These are phyloP conservation scores for Neoitamus cyanurus DNA, from an alignment of 2,888 invertebrate species.

Conservation along the genomic window DNA sequence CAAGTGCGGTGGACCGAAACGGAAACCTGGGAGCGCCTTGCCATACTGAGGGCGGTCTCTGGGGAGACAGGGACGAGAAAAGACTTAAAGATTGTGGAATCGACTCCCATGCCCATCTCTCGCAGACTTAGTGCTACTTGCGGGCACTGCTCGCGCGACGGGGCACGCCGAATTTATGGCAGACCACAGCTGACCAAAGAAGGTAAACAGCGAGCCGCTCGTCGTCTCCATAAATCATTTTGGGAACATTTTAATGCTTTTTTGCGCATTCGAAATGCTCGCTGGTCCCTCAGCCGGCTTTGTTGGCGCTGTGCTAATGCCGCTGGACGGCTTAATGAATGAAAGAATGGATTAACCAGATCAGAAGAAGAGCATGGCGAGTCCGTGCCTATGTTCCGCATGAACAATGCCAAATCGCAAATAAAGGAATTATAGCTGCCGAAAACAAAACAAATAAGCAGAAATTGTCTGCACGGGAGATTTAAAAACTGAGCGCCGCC, in stretches of 20 bases:
- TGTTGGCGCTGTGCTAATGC: not conserved
- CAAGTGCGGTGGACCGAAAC: constrained; percentile 1
- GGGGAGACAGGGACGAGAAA: not conserved
- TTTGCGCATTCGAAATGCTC: not conserved
- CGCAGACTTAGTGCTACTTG: not conserved
- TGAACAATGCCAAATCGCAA: not conserved
- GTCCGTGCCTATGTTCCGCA: not conserved
- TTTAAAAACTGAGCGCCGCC: not conserved
- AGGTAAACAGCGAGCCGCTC: not conserved
- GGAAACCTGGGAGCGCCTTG: not conserved
- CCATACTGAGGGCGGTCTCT: not conserved
- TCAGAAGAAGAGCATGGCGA: not conserved
- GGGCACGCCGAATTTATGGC: not conserved
- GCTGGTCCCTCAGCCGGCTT: not conserved
- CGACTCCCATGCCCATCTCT: not conserved
- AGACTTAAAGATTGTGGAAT: not conserved
- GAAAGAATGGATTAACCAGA: not conserved
- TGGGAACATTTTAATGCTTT: not conserved
- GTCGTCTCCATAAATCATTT: not conserved
- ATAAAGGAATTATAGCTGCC: not conserved
- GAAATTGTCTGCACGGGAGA: not conserved
- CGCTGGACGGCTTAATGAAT: not conserved
- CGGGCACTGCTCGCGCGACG: not conserved
- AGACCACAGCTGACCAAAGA: not conserved
- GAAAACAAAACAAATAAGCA: not conserved